Evolutionary conservation across 92 coral and sea anemone genomes (phyloP), one percentile per base, ranked within the genome.

Genomic region (Zoanthus solanderi): DNA sequence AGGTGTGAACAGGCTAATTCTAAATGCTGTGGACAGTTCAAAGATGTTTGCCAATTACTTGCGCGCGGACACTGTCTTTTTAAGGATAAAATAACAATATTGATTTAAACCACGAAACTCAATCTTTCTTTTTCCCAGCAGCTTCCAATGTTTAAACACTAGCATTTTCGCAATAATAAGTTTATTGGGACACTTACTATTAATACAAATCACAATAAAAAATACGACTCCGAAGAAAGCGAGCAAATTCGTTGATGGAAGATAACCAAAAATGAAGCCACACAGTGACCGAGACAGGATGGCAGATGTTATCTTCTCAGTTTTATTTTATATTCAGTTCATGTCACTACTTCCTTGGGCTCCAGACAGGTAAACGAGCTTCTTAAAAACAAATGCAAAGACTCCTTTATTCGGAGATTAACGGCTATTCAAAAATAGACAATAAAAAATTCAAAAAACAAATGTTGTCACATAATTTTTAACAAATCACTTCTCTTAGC

Each of bases 31-130:
- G 54, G 84, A 58, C 72, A 79, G 72, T 81, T 68, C 75, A 47
- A 71, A 67, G 75, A 65, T 81, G 61, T 81, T 81, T 81, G 61
- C 61, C 85, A 81, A 81, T 81, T 81, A 67, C 85, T 67, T 66
- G 28, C 23, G 85, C 8, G 63, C 50, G 42, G 85, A 63, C 65
- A 48, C 46, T 18, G 46, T 81, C 66, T 65, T 57, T 66, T 66
- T 65, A 80, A 28, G 31, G 73, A 12, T 30, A 34, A 52, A 80
- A 16, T 52, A 46, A 63, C 45, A 65, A 46, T 44, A 44, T 80
- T 56, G 16, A 54, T 66, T 15, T n/a, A 31, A 42, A 66, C 3
- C 18, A 57, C 16, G 34, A 32, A n/a, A 57, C 29, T 60, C 66
- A 81, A 81, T 46, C 85, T 54, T 46, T 17, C 65, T 52, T 52